These are phyloP conservation scores for Grammomys dolichurus DNA, from an alignment of 2,113 vertebrate species.

Conservation along the genomic window DNA sequence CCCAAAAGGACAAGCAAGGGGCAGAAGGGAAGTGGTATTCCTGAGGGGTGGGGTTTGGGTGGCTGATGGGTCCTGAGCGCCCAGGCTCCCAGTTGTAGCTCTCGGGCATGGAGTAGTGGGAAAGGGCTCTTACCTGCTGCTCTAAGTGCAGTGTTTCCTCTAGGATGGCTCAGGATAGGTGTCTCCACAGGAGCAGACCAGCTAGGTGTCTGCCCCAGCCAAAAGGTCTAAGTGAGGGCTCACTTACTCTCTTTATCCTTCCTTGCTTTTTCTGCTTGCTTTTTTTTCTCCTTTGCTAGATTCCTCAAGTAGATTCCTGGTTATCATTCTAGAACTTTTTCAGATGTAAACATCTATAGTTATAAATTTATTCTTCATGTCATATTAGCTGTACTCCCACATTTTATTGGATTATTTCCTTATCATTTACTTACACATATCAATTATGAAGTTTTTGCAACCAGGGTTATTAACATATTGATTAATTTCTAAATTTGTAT, in stretches of 20 bases:
- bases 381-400: not conserved
- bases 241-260: not conserved
- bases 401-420: slow-evolving; percentile 22
- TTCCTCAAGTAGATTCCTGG: not conserved
- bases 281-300: not conserved
- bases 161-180: too few species aligned
- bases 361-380: slow-evolving; percentile 37
- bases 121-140: too few species aligned
- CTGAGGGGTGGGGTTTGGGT: too few species aligned
- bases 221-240: too few species aligned
- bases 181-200: too few species aligned
- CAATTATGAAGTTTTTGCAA: not conserved
- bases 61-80: too few species aligned
- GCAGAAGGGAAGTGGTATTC: too few species aligned
- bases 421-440: not conserved
- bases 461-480: slow-evolving; percentile 10
- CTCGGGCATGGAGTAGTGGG: too few species aligned
- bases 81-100: too few species aligned
- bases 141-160: too few species aligned
- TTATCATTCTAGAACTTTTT: slow-evolving; percentile 29
- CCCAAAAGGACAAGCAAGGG: too few species aligned
- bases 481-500: not conserved
- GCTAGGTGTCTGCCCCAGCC: too few species aligned
- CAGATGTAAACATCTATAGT: not conserved
- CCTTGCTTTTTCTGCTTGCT: not conserved